A percentile compares a stretch with the other conserved stretches of the same genome.
These are phyloP conservation scores for Trachythela sp. DNA, from an alignment of 64 coral and sea anemone genomes.

Conservation along the genomic window DNA sequence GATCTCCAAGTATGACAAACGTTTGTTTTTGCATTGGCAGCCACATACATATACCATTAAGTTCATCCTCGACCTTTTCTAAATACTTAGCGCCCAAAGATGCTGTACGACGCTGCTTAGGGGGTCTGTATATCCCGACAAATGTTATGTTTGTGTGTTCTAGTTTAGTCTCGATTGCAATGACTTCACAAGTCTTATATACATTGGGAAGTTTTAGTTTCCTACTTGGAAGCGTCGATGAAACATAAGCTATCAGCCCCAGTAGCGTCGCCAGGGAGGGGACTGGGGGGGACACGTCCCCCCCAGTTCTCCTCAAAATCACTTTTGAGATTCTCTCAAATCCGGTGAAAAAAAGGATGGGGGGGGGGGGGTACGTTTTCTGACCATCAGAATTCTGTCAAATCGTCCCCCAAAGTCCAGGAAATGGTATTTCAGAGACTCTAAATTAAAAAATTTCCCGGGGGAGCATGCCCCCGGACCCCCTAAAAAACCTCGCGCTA, in stretches of 20 bases:
- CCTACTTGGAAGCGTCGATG: neutral
- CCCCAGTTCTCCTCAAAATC: too few relatives aligned
- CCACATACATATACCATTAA: constrained; percentile 54
- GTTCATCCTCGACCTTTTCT: constrained; percentile 49
- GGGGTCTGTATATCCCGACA: constrained; percentile 54
- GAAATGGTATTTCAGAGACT: too few relatives aligned
- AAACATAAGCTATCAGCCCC: neutral
- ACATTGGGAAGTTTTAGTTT: constrained; percentile 41
- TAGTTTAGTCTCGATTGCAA: constrained; percentile 37
- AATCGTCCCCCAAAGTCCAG: too few relatives aligned
- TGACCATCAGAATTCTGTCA: too few relatives aligned
- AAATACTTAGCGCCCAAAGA: constrained; percentile 27
- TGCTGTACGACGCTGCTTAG: constrained; percentile 30
- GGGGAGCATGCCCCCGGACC: too few relatives aligned
- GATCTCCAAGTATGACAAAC: constrained; percentile 40
- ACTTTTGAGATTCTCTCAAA: too few relatives aligned
- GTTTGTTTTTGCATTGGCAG: constrained; percentile 34
- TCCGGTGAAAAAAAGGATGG: too few relatives aligned
- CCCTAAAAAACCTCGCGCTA: too few relatives aligned
- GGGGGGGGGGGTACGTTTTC: too few relatives aligned
- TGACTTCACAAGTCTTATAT: constrained; percentile 35
- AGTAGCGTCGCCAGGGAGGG: too few relatives aligned
- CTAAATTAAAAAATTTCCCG: too few relatives aligned
- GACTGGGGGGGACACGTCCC: too few relatives aligned
- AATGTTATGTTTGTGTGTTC: constrained; percentile 22